A percentile compares a stretch with the other conserved stretches of the same genome.
These are phyloP conservation scores for Pardosa pseudoannulata DNA, from an alignment of 2,888 invertebrate species.

Conservation along the genomic window DNA sequence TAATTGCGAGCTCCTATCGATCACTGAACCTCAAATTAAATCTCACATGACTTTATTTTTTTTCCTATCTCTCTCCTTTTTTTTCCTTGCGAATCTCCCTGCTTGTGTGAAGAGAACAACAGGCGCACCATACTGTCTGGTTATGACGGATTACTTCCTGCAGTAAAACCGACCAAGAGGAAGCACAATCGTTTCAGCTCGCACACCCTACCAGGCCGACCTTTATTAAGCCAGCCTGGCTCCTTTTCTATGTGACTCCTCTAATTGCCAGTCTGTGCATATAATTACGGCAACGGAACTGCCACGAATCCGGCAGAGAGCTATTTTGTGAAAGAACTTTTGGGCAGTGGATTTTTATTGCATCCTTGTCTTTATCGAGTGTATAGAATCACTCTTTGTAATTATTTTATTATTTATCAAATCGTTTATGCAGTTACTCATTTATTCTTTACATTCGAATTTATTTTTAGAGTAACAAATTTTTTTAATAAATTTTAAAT, in stretches of 20 bases:
- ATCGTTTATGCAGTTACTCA: too few species aligned
- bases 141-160: conserved; percentile 40
- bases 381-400: too few species aligned
- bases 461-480: too few species aligned
- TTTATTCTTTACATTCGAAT: too few species aligned
- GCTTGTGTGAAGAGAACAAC: conserved; percentile 11
- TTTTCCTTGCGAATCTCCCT: background rate
- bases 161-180: conserved; percentile 6
- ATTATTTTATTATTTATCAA: too few species aligned
- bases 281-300: conserved; percentile 20
- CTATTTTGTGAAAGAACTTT: conserved; percentile 11
- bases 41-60: background rate
- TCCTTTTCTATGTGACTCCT: background rate
- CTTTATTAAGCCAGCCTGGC: background rate
- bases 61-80: background rate
- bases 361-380: conserved; percentile 8
- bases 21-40: conserved; percentile 8
- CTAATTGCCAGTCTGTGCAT: conserved; percentile 33
- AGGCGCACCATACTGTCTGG: background rate
- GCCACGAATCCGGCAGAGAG: background rate
- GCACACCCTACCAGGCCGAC: background rate
- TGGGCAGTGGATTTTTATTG: background rate
- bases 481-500: too few species aligned
- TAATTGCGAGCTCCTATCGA: background rate
- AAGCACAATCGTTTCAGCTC: conserved; percentile 25